A percentile compares a stretch with the other conserved stretches of the same genome.
These are phyloP conservation scores for Porites rus DNA, from an alignment of 92 coral and sea anemone species.

Conservation along the genomic window DNA sequence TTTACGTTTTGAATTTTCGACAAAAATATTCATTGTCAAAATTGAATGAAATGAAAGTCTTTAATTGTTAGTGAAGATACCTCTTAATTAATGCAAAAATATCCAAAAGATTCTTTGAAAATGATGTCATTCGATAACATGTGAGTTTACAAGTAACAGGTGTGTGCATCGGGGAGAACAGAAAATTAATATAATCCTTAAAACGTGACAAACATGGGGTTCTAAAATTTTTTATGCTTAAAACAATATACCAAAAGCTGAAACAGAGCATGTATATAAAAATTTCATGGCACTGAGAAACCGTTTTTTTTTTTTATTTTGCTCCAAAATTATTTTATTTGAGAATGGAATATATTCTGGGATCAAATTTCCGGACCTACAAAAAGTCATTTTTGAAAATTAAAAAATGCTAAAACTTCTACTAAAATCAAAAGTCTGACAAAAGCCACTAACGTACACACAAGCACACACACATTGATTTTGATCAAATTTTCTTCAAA, in stretches of 20 bases:
- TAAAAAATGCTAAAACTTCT: too few species aligned
- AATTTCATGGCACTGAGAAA: too few species aligned
- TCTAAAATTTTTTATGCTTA: too few species aligned
- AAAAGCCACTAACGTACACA: too few species aligned
- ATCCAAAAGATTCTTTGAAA: constrained; percentile 14
- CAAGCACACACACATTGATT: too few species aligned
- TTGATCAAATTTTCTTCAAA: too few species aligned
- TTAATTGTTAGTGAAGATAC: neutral
- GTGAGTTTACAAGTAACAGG: neutral
- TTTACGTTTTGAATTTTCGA: constrained; percentile 4
- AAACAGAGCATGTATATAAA: too few species aligned
- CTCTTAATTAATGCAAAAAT: constrained; percentile 14
- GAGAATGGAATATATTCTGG: neutral
- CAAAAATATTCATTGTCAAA: constrained; percentile 26
- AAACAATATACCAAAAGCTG: neutral
- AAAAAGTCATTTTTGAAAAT: too few species aligned
- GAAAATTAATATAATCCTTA: neutral
- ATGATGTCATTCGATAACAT: constrained; percentile 32
- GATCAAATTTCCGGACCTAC: too few species aligned
- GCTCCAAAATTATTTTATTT: neutral
- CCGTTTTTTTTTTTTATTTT: neutral
- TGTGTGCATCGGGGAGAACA: neutral
- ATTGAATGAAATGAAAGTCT: constrained; percentile 1
- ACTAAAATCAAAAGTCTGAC: too few species aligned
- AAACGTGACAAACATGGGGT: constrained; percentile 38